These are phyloP conservation scores for Radopholus similis DNA, from an alignment of 1,140 invertebrate genomes.

Conservation along the genomic window DNA sequence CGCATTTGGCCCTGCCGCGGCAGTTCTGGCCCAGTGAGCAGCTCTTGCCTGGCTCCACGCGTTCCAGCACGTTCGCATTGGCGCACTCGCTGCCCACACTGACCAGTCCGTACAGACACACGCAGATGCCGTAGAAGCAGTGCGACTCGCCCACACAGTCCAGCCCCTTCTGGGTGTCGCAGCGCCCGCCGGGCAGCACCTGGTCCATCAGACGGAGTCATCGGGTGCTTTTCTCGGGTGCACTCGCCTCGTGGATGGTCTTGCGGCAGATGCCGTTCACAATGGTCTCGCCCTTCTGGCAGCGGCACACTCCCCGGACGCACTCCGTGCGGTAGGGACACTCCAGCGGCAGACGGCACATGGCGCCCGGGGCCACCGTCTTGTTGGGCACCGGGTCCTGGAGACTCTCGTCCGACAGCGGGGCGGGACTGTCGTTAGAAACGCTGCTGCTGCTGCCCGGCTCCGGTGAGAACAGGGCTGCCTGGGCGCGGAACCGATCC, in stretches of 20 bases:
- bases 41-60: constrained; percentile 38
- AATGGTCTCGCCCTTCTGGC: constrained; percentile 35
- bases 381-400: constrained; percentile 14
- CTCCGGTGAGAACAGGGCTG: constrained; percentile 21
- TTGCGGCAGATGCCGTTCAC: constrained; percentile 44
- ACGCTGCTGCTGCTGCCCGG: constrained; percentile 4
- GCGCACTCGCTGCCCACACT: constrained; percentile 45
- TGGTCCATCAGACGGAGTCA: constrained; percentile 8
- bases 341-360: constrained; percentile 33
- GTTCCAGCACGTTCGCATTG: constrained; percentile 26
- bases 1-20: constrained; percentile 37
- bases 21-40: constrained; percentile 38
- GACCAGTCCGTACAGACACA: constrained; percentile 41
- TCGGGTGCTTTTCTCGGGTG: background rate
- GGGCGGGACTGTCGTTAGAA: background rate
- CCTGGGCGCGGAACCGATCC: constrained; percentile 14
- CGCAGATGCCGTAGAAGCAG: constrained; percentile 55
- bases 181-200: constrained; percentile 42
- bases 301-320: constrained; percentile 40
- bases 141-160: constrained; percentile 51
- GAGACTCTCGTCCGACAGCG: background rate
- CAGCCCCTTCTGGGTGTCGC: constrained; percentile 50
- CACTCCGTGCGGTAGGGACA: constrained; percentile 45
- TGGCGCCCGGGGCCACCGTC: constrained; percentile 36
- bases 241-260: constrained; percentile 29